phyloP scores from a whole-genome alignment of 2,888 invertebrate genomes.

The Pediacus dermestoides region DNA sequence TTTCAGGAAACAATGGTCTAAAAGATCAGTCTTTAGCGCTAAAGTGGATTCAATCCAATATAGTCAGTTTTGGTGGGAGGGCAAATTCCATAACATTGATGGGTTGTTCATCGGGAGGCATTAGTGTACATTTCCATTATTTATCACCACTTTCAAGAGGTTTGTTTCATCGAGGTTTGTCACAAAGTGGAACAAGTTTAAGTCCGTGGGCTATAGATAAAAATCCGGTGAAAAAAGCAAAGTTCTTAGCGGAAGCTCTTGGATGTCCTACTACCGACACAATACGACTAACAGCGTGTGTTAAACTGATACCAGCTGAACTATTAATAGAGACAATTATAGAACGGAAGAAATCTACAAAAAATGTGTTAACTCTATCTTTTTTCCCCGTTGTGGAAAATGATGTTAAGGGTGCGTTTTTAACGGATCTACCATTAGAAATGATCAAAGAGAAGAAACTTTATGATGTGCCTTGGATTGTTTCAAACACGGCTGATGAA shows the following conservation, averaged over 20 bases:
- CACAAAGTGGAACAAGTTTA: conserved; percentile 40
- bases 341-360: not conserved
- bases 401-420: conserved; percentile 26
- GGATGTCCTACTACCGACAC: conserved; percentile 35
- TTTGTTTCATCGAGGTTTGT: conserved; percentile 39
- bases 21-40: conserved; percentile 69
- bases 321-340: conserved; percentile 27
- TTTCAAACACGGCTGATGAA: conserved; percentile 37
- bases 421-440: conserved; percentile 39
- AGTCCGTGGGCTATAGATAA: conserved; percentile 34
- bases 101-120: conserved; percentile 69
- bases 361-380: conserved; percentile 7
- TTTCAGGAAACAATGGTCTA: conserved; percentile 67
- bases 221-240: conserved; percentile 30
- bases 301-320: conserved; percentile 32
- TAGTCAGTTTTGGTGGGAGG: conserved; percentile 66
- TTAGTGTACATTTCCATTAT: conserved; percentile 68
- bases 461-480: conserved; percentile 40
- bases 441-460: conserved; percentile 37
- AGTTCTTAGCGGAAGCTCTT: conserved; percentile 29
- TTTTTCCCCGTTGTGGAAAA: conserved; percentile 37
- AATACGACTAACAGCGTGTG: conserved; percentile 34
- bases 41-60: conserved; percentile 64
- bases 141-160: conserved; percentile 61
- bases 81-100: conserved; percentile 61